Percentiles rank a stretch among this genome's conserved stretches.
phyloP scores from a whole-genome alignment of 2,888 invertebrate species.

The Exocentrus adspersus region DNA sequence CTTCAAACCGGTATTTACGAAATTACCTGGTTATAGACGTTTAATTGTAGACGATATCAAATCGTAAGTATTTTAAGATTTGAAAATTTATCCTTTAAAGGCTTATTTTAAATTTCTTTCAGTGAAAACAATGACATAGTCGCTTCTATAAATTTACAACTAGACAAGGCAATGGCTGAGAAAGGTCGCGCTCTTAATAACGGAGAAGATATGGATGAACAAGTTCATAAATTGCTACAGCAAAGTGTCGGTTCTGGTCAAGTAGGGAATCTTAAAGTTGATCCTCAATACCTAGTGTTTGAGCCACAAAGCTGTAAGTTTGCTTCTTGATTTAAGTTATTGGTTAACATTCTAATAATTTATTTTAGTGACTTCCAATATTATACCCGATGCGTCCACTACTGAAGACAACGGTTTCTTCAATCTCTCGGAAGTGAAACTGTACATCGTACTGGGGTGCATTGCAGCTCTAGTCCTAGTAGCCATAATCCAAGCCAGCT shows the following conservation, averaged over 20 bases:
- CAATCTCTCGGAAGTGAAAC: slow-evolving; percentile 75
- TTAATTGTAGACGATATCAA: slow-evolving; percentile 76
- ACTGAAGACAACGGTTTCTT: slow-evolving; percentile 67
- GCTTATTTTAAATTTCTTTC: too few relatives aligned
- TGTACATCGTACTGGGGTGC: slow-evolving; percentile 85
- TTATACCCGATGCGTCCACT: slow-evolving; percentile 63
- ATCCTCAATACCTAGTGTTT: slow-evolving; percentile 82
- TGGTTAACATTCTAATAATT: background rate
- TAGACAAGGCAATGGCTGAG: slow-evolving; percentile 76
- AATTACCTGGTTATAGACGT: slow-evolving; percentile 78
- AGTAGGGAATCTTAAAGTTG: slow-evolving; percentile 82
- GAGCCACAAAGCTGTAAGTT: slow-evolving; percentile 78
- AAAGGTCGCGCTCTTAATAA: slow-evolving; percentile 66
- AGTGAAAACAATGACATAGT: slow-evolving; percentile 75
- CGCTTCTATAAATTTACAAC: slow-evolving; percentile 78
- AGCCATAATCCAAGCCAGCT: slow-evolving; percentile 83
- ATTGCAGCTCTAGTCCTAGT: slow-evolving; percentile 82
- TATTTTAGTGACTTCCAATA: slow-evolving; percentile 67
- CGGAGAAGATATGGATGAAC: slow-evolving; percentile 54
- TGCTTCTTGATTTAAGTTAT: too few relatives aligned
- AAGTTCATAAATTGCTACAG: slow-evolving; percentile 69
- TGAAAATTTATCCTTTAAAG: too few relatives aligned
- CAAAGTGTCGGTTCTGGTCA: slow-evolving; percentile 78
- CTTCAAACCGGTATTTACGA: slow-evolving; percentile 70
- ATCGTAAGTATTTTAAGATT: slow-evolving; percentile 67